A percentile compares a stretch with the other conserved stretches of the same genome.
Conservation (phyloP, 1,140 invertebrate genomes). For the Lepidurus packardi region DNA sequence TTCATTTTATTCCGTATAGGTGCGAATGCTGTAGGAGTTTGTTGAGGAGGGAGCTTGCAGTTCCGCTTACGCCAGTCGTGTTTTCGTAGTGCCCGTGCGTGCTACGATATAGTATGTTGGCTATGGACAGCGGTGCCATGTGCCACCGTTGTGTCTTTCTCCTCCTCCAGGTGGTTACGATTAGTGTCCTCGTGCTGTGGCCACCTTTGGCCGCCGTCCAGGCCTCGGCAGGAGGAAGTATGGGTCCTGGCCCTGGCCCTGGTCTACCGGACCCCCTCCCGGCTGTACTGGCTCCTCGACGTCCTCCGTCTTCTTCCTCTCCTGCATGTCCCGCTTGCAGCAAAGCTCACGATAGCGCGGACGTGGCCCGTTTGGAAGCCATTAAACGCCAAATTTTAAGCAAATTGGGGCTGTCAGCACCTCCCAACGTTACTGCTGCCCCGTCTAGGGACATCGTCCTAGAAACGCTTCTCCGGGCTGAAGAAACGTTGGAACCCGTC, state of each 20-base stretch:
- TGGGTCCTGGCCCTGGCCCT: not conserved
- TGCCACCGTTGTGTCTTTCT: slow-evolving; percentile 1
- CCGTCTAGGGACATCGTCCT: slow-evolving; percentile 57
- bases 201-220: slow-evolving; percentile 10
- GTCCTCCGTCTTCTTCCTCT: not conserved
- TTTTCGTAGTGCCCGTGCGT: slow-evolving; percentile 9
- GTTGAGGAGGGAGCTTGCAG: not conserved
- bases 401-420: slow-evolving; percentile 60
- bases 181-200: slow-evolving; percentile 9
- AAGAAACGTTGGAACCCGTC: slow-evolving; percentile 42
- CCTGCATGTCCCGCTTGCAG: not conserved
- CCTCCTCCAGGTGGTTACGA: not conserved
- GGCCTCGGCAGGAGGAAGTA: slow-evolving; percentile 16
- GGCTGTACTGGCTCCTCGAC: not conserved
- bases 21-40: not conserved
- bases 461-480: slow-evolving; percentile 61
- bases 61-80: slow-evolving; percentile 1
- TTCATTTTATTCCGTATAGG: not conserved
- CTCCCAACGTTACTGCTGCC: slow-evolving; percentile 63
- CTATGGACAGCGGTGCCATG: slow-evolving; percentile 5
- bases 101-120: not conserved
- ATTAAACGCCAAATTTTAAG: slow-evolving; percentile 69
- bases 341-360: slow-evolving; percentile 39
- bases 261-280: not conserved
- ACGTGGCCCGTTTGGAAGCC: slow-evolving; percentile 61